Percentiles rank a stretch among this genome's conserved stretches.
Evolutionary conservation across 2,888 invertebrate species (phyloP).

Genomic region (Argyresthia goedartella): DNA sequence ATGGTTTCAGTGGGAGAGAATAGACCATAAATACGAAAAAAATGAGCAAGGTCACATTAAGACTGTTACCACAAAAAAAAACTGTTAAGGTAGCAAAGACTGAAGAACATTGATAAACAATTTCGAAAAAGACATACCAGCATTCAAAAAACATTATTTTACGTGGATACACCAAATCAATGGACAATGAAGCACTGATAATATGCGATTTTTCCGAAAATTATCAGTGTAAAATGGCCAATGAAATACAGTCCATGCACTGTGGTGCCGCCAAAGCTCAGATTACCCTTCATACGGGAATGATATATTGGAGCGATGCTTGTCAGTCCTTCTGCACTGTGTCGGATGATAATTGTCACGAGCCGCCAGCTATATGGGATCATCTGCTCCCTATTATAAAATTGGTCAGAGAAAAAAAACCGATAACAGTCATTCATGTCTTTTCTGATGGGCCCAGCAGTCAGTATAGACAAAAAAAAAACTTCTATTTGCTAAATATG

Average conservation of each 20-base stretch:
- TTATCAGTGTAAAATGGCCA: constrained; percentile 10
- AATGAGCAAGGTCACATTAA: background rate
- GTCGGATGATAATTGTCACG: background rate
- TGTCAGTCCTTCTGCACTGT: constrained; percentile 10
- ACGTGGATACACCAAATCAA: constrained; percentile 1
- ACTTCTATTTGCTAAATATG: constrained; percentile 11
- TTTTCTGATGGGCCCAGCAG: constrained; percentile 11
- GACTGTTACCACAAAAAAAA: background rate
- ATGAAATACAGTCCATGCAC: constrained; percentile 13
- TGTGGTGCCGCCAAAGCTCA: constrained; percentile 12
- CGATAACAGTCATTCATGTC: constrained; percentile 9
- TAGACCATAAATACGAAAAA: background rate
- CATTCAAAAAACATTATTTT: constrained; percentile 5
- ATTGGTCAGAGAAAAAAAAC: background rate
- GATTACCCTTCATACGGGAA: constrained; percentile 12
- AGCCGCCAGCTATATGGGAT: constrained; percentile 4
- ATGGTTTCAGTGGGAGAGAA: background rate
- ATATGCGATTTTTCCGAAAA: constrained; percentile 13
- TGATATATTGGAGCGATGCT: constrained; percentile 9
- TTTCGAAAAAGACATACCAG: background rate
- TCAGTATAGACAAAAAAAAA: constrained; percentile 15
- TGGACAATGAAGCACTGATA: constrained; percentile 7
- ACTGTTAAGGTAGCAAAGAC: background rate
- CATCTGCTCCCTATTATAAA: background rate
- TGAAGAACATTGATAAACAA: background rate